These are phyloP conservation scores for Antechinus stuartii DNA, from an alignment of 2,113 vertebrate species.

Conservation along the genomic window DNA sequence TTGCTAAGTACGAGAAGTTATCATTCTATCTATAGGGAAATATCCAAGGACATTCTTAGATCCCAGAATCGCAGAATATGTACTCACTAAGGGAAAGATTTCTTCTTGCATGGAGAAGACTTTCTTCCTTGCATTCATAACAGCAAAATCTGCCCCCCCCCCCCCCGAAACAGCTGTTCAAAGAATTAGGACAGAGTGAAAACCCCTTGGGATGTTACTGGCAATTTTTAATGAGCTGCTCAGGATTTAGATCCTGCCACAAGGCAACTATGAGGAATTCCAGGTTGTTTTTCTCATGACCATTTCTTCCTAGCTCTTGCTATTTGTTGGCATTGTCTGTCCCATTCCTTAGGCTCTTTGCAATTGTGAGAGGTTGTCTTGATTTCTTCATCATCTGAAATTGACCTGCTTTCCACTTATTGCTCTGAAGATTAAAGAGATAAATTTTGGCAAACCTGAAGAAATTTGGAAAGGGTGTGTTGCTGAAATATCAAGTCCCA, in stretches of 20 bases:
- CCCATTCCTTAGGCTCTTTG: background rate
- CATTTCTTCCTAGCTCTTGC: background rate
- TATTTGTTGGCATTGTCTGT: background rate
- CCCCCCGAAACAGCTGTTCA: slow-evolving; percentile 34
- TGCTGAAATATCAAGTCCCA: slow-evolving; percentile 31
- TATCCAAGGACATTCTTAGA: slow-evolving; percentile 2
- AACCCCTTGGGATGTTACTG: background rate
- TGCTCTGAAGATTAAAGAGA: slow-evolving; percentile 25
- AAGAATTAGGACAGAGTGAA: slow-evolving; percentile 32
- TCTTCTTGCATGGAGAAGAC: slow-evolving; percentile 19
- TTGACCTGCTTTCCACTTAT: background rate
- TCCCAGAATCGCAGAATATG: slow-evolving; percentile 38
- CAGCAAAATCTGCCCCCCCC: background rate
- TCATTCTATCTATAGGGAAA: background rate
- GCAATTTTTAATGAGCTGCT: slow-evolving; percentile 50
- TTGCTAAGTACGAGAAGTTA: background rate
- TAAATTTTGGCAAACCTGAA: slow-evolving; percentile 30
- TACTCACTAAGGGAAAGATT: background rate
- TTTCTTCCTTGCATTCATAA: slow-evolving; percentile 45
- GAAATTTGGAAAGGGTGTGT: background rate
- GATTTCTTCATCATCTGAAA: slow-evolving; percentile 11
- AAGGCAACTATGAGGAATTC: slow-evolving; percentile 52
- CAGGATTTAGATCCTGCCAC: slow-evolving; percentile 16
- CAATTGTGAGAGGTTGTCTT: slow-evolving; percentile 16
- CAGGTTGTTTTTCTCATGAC: slow-evolving; percentile 17